Percentiles rank a stretch among this genome's conserved stretches.
Conservation (phyloP, 2,797 vertebrate species). For the Varecia variegata region DNA sequence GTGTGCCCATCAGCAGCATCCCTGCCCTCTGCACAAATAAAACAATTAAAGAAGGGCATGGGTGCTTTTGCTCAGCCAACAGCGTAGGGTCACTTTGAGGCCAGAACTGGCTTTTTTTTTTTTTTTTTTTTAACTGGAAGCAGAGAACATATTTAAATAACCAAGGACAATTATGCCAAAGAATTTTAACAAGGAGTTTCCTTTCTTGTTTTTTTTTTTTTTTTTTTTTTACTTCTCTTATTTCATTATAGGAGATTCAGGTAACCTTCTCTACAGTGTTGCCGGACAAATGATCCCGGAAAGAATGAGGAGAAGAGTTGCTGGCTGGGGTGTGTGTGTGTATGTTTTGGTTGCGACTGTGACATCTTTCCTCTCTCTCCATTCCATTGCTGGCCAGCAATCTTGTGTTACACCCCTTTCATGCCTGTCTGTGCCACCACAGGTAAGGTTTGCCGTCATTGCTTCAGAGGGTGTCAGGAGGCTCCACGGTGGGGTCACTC, state of each 20-base stretch:
- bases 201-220: constrained; percentile 23
- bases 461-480: not conserved
- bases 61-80: not conserved
- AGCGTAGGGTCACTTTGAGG: not conserved
- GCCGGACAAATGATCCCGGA: constrained; percentile 60
- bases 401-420: constrained; percentile 72
- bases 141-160: not conserved
- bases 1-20: not conserved
- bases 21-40: not conserved
- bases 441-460: constrained; percentile 69
- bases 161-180: not conserved
- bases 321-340: constrained; percentile 72
- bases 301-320: constrained; percentile 69
- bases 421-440: constrained; percentile 64
- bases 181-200: constrained; percentile 64
- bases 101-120: not conserved
- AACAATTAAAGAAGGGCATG: not conserved
- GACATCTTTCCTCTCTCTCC: constrained; percentile 71
- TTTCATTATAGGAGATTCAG: constrained; percentile 78
- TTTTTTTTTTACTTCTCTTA: constrained; percentile 58
- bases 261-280: constrained; percentile 75
- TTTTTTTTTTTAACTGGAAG: not conserved
- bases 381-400: constrained; percentile 74
- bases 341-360: constrained; percentile 65
- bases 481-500: not conserved